A percentile compares a stretch with the other conserved stretches of the same genome.
Evolutionary conservation across 2,797 vertebrate species (phyloP).

Genomic region (Falco cherrug): DNA sequence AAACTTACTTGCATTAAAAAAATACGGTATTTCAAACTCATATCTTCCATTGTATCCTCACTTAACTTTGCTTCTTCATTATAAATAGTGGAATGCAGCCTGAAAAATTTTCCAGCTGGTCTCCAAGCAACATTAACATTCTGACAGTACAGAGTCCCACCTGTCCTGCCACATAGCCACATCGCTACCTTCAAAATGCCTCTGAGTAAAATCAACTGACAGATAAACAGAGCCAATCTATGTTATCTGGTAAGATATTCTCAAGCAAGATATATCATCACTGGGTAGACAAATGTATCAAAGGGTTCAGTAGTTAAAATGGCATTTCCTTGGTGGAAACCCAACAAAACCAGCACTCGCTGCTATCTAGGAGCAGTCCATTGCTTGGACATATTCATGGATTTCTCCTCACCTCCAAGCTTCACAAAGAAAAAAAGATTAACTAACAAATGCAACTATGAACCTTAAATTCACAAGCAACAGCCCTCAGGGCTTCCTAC

Average conservation of each 20-base stretch:
- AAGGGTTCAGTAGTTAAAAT: not conserved
- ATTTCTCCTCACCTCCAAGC: not conserved
- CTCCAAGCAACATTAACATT: not conserved
- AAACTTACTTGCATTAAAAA: not conserved
- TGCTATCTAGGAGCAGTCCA: not conserved
- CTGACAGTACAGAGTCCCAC: not conserved
- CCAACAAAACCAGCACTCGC: not conserved
- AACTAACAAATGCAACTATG: not conserved
- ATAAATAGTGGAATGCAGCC: not conserved
- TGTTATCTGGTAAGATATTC: not conserved
- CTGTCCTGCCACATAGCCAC: not conserved
- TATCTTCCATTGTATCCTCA: not conserved
- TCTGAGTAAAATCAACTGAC: not conserved
- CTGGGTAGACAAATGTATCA: not conserved
- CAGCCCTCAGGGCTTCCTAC: not conserved
- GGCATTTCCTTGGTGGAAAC: not conserved
- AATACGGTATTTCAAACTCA: not conserved
- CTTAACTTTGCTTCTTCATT: not conserved
- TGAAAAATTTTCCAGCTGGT: not conserved
- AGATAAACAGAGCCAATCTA: not conserved
- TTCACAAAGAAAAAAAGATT: not conserved
- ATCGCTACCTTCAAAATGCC: not conserved
- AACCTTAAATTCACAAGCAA: not conserved
- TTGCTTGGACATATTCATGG: not conserved
- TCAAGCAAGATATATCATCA: not conserved